Evolutionary conservation across 2,113 vertebrate species (phyloP), one percentile per base, ranked within the genome.

Genomic region (Platycercus adscitus): DNA sequence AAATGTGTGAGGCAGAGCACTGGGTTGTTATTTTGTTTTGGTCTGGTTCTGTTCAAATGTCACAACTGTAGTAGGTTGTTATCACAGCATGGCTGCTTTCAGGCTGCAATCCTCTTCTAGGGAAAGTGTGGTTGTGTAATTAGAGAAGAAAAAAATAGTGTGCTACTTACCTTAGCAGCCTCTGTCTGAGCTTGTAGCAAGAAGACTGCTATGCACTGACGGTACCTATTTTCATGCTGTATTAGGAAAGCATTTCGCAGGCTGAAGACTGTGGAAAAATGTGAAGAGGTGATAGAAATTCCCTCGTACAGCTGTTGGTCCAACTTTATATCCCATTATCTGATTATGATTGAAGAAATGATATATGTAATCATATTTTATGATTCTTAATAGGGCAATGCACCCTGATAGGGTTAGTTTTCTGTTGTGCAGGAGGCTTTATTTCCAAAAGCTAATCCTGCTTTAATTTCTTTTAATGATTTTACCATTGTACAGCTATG

Each of bases 221-320:
- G 97, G 79, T 99, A 99, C 28, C 98, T 98, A 95, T 99, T 99
- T 97, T 99, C 98, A 88, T 99, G 98, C 97, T 99, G 99, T 95
- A 99, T 93, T 84, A 99, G 97, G 95, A 99, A 99, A 78, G 99
- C 98, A 81, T 99, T 98, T 95, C 91, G 97, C 66, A 99, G 94
- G 14, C 98, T 98, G n/a, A 98, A 98, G 13, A 98, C 99, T 99
- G 95, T 50, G 87, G 49, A 72, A 84, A 69, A 84, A 43, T n/a
- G 28, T 4, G 6, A 39, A 66, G 16, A 77, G 63, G 18, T 41
- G 1, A 53, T 60, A 56, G 11, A 63, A 94, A 63, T 83, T 60
- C 25, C 52, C 17, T 80, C 24, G 5, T 69, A 52, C 21, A 78
- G 47, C 8, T 47, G 20, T 28, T 35, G 72, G 49, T 47, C 56